Percentiles rank a stretch among this genome's conserved stretches.
These are phyloP conservation scores for Rhinoraja longicauda DNA, from an alignment of 2,797 vertebrate genomes.

Conservation along the genomic window DNA sequence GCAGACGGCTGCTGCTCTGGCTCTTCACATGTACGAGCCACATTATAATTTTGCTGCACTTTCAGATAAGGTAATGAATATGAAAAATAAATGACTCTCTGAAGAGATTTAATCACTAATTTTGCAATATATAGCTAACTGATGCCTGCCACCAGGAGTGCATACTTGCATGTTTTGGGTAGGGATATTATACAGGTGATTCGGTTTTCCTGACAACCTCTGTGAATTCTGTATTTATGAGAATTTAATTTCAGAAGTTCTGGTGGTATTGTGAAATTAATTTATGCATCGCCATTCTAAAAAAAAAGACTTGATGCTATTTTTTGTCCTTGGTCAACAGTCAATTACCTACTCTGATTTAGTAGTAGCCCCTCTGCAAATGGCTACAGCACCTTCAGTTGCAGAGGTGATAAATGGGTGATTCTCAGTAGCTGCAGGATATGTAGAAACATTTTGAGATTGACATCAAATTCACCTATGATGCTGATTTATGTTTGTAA, in stretches of 20 bases:
- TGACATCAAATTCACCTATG: not conserved
- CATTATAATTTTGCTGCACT: slow-evolving; percentile 87
- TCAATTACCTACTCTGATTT: not conserved
- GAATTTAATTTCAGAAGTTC: not conserved
- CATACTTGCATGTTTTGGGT: not conserved
- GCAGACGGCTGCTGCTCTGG: slow-evolving; percentile 81
- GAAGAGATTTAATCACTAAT: not conserved
- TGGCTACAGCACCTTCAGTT: not conserved
- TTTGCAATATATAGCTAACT: not conserved
- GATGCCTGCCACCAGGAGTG: not conserved
- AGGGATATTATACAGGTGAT: not conserved
- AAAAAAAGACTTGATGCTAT: too few relatives aligned
- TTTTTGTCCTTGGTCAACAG: not conserved
- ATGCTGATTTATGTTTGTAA: not conserved
- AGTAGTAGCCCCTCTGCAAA: not conserved
- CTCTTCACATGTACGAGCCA: slow-evolving; percentile 90
- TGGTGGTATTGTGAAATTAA: not conserved
- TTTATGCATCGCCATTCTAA: not conserved
- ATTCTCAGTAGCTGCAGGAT: not conserved
- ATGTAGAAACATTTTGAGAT: not conserved
- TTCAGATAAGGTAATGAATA: slow-evolving; percentile 78
- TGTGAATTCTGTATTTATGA: too few relatives aligned
- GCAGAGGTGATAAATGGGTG: not conserved
- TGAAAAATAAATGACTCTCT: not conserved
- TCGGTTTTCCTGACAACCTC: not conserved